phyloP scores from a whole-genome alignment of 2,888 invertebrate species.

The Drosophila yooni region DNA sequence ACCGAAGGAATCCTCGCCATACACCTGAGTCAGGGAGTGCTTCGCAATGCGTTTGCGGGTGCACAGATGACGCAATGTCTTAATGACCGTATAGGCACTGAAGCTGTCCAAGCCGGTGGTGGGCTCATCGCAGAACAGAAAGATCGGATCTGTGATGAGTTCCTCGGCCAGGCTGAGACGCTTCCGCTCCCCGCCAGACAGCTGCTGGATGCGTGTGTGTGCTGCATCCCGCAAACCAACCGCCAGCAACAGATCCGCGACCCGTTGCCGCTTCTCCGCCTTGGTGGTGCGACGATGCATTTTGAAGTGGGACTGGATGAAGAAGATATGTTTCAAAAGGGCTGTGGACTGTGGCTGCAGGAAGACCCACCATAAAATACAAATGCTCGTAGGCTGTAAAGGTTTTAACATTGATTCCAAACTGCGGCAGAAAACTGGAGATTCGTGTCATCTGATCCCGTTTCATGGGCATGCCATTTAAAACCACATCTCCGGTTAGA shows the following conservation, averaged over 20 bases:
- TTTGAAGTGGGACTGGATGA: slow-evolving; percentile 90
- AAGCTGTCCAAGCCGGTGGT: slow-evolving; percentile 96
- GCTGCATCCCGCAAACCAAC: slow-evolving; percentile 91
- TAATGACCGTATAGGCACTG: slow-evolving; percentile 92
- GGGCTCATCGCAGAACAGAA: slow-evolving; percentile 97
- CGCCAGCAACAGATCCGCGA: slow-evolving; percentile 85
- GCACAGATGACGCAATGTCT: slow-evolving; percentile 88
- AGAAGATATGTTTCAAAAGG: neutral
- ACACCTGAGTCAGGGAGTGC: slow-evolving; percentile 73
- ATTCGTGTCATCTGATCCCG: slow-evolving; percentile 89
- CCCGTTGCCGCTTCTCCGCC: slow-evolving; percentile 79
- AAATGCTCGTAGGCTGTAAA: slow-evolving; percentile 93
- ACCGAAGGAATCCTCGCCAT: slow-evolving; percentile 75
- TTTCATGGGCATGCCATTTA: slow-evolving; percentile 89
- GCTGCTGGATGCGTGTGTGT: slow-evolving; percentile 89
- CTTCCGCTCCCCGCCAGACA: slow-evolving; percentile 96
- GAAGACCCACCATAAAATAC: slow-evolving; percentile 91
- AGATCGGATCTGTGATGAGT: slow-evolving; percentile 93
- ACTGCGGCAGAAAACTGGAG: slow-evolving; percentile 94
- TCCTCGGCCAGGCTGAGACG: slow-evolving; percentile 94
- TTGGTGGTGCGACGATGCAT: slow-evolving; percentile 88
- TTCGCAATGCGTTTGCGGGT: slow-evolving; percentile 84
- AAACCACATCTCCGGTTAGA: slow-evolving; percentile 89
- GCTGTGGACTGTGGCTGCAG: neutral
- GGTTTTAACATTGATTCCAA: slow-evolving; percentile 92